Conservation (phyloP, 2,888 invertebrate species). For the Cacoxenus indagator region DNA sequence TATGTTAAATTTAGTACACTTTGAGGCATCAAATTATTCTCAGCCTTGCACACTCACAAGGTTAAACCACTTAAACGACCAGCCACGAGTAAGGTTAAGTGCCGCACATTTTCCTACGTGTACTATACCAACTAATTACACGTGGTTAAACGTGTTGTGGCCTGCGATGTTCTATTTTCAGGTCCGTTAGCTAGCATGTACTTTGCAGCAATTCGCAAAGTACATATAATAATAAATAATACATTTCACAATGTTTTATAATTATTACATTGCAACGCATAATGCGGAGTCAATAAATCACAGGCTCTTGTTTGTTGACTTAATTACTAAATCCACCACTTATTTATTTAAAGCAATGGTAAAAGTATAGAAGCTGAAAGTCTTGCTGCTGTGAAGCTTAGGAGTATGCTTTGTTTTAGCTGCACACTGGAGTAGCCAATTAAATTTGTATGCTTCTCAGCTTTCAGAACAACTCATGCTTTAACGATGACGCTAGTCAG, state of each 20-base stretch:
- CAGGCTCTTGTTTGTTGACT: too few species aligned
- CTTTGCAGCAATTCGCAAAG: too few species aligned
- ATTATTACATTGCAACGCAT: too few species aligned
- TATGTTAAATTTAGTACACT: constrained; percentile 1
- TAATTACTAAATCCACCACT: too few species aligned
- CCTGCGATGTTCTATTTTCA: too few species aligned
- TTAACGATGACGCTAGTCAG: background rate
- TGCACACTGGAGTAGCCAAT: background rate
- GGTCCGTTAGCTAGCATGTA: too few species aligned
- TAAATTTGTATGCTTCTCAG: constrained; percentile 14
- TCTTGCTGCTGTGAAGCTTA: background rate
- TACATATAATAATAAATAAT: too few species aligned
- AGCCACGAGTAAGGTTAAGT: constrained; percentile 18
- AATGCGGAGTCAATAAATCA: too few species aligned
- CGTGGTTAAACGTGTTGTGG: too few species aligned
- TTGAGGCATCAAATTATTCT: background rate
- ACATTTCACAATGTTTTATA: too few species aligned
- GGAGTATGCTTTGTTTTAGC: constrained; percentile 6
- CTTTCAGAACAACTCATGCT: background rate
- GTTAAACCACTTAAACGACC: constrained; percentile 7
- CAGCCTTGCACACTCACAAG: background rate
- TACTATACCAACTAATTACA: too few species aligned
- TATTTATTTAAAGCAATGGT: background rate
- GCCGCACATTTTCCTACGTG: too few species aligned
- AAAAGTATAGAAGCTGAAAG: background rate